Evolutionary conservation across 2,113 vertebrate genomes (phyloP).

Genomic region (Hemichromis elongatus): DNA sequence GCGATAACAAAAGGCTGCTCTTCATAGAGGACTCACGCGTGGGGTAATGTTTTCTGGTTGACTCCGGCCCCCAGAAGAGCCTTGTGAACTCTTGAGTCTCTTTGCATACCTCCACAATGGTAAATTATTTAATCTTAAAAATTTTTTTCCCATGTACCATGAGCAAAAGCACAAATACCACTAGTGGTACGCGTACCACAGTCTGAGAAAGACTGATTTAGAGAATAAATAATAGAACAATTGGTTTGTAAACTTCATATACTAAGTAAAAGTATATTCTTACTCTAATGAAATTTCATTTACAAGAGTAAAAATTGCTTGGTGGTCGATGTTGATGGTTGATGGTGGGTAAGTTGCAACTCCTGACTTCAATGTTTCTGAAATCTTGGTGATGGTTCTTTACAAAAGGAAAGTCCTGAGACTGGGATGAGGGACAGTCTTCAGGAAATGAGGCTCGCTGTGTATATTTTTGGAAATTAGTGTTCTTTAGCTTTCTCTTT

Average conservation of each 20-base stretch:
- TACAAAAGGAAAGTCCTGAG: not conserved
- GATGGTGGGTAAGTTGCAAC: not conserved
- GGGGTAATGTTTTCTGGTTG: too few species aligned
- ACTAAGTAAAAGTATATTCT: not conserved
- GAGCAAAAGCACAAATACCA: too few species aligned
- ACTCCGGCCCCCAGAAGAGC: too few species aligned
- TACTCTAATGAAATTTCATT: not conserved
- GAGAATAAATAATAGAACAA: not conserved
- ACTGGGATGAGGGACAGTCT: not conserved
- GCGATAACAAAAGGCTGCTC: too few species aligned
- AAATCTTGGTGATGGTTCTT: not conserved
- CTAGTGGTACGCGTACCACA: too few species aligned
- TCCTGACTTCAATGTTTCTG: not conserved
- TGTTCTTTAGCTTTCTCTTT: not conserved
- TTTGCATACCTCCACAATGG: too few species aligned
- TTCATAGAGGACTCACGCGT: too few species aligned
- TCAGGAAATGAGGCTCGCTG: slow-evolving; percentile 35
- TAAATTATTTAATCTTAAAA: too few species aligned
- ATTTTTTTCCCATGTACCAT: too few species aligned
- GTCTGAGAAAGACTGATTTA: too few species aligned
- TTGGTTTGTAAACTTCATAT: not conserved
- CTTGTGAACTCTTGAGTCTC: too few species aligned
- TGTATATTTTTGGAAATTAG: slow-evolving; percentile 30
- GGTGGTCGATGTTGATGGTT: not conserved
- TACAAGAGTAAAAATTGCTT: not conserved